phyloP scores from a whole-genome alignment of 2,113 vertebrate genomes.

The Buteo buteo region DNA sequence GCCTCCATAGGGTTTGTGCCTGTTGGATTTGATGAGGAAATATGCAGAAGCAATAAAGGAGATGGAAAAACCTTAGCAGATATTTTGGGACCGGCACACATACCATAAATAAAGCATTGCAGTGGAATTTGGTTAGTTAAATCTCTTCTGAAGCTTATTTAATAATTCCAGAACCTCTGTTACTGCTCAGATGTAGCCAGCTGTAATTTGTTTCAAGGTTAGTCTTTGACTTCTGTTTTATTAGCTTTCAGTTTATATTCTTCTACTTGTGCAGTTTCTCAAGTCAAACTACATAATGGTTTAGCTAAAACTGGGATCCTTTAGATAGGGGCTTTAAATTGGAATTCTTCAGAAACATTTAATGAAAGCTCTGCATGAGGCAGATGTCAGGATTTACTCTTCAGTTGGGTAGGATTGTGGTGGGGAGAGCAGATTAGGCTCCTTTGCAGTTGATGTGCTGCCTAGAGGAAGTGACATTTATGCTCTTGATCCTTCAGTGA shows the following conservation, averaged over 20 bases:
- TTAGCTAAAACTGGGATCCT: not conserved
- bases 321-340: not conserved
- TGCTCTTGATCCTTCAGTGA: constrained; percentile 21
- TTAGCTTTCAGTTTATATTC: not conserved
- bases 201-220: not conserved
- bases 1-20: not conserved
- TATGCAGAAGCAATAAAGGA: not conserved
- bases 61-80: not conserved
- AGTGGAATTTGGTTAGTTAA: not conserved
- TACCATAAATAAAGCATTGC: not conserved
- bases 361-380: not conserved
- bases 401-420: not conserved
- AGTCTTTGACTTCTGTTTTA: not conserved
- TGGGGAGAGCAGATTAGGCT: not conserved
- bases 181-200: not conserved
- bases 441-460: not conserved
- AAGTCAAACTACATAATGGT: not conserved
- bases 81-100: not conserved
- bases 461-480: constrained; percentile 8
- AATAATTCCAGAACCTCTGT: not conserved
- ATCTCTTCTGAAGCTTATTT: not conserved
- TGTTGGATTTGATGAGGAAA: not conserved
- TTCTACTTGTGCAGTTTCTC: not conserved
- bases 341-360: not conserved
- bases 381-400: constrained; percentile 1